Evolutionary conservation across 2,888 invertebrate species (phyloP), one percentile per base, ranked within the genome.

Genomic region (Zygothrica quintamaculata): DNA sequence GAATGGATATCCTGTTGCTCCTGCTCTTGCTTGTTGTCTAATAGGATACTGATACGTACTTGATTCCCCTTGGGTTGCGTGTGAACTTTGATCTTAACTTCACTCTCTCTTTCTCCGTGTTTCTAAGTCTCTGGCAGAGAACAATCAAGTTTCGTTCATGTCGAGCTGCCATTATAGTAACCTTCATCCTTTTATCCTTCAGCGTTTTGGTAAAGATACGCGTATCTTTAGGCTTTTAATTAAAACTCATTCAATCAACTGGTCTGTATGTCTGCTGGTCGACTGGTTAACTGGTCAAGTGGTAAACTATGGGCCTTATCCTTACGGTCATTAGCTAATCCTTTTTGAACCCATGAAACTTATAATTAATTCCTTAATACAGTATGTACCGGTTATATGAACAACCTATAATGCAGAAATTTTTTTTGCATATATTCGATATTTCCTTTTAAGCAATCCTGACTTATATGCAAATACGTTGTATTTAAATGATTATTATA

Each of bases 361-460:
- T 39, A 5, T 74, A 84, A 77, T 77, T 84, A 80, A 80, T 77
- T 77, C 59, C 62, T 37, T 48, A 80, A 69, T 50, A 79, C n/a
- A n/a, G n/a, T n/a, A n/a, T n/a, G n/a, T n/a, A n/a, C n/a, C n/a
- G n/a, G n/a, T n/a, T n/a, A n/a, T n/a, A n/a, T n/a, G n/a, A n/a
- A n/a, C n/a, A n/a, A n/a, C n/a, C n/a, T n/a, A n/a, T n/a, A n/a
- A n/a, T n/a, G n/a, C n/a, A n/a, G n/a, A n/a, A n/a, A n/a, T n/a
- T n/a, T n/a, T n/a, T n/a, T n/a, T n/a, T n/a, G n/a, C n/a, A n/a
- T n/a, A n/a, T n/a, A n/a, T n/a, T n/a, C n/a, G n/a, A n/a, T n/a
- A n/a, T n/a, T n/a, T n/a, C n/a, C n/a, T n/a, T n/a, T n/a, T n/a
- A n/a, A n/a, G n/a, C n/a, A n/a, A n/a, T n/a, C n/a, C n/a, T n/a